Evolutionary conservation across 2,797 vertebrate genomes (phyloP), one percentile per base, ranked within the genome.

Genomic region (Pagetopsis macropterus): DNA sequence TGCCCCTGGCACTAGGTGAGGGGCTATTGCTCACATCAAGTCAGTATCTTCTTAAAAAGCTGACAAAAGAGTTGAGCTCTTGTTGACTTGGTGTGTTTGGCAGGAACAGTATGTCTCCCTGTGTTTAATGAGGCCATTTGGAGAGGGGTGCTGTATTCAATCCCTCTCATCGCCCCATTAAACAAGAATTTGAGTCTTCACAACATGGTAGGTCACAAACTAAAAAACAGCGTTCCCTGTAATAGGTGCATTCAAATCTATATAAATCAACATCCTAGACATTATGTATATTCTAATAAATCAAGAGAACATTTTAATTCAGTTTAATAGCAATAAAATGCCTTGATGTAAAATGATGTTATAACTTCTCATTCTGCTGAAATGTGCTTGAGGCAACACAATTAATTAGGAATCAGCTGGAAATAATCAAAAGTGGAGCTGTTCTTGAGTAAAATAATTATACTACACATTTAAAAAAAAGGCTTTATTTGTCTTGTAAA

Each of bases 101-200:
- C 56, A 16, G 75, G 70, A 79, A 89, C 88, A 89, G 72, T 69
- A 17, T 2, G 74, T 70, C 44, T 68, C 65, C 85, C 50, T 87
- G 81, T 84, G 72, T 60, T 2, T 71, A 84, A 90, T 84, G 87
- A 91, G 87, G 88, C 66, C 81, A 67, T 79, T 78, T 74, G 65
- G 62, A 70, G 74, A 80, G 48, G 60, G 51, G 60, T 44, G 14
- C 78, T 44, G 69, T 27, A 58, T 83, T 82, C 78, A 85, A 56
- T 70, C 44, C n/a, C 46, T 76, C 69, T 78, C 70, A 37, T 21
- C 49, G 87, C 67, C 66, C 81, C 75, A 90, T 84, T 89, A 83
- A 81, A 86, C 81, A 87, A 82, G 77, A 84, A 89, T 83, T 65
- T 72, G 70, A 68, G 72, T 69, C 69, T 60, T 57, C 63, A 78